Percentiles rank a stretch among this genome's conserved stretches.
These are phyloP conservation scores for Drosophila malerkotliana DNA, from an alignment of 1,140 invertebrate genomes.

Conservation along the genomic window DNA sequence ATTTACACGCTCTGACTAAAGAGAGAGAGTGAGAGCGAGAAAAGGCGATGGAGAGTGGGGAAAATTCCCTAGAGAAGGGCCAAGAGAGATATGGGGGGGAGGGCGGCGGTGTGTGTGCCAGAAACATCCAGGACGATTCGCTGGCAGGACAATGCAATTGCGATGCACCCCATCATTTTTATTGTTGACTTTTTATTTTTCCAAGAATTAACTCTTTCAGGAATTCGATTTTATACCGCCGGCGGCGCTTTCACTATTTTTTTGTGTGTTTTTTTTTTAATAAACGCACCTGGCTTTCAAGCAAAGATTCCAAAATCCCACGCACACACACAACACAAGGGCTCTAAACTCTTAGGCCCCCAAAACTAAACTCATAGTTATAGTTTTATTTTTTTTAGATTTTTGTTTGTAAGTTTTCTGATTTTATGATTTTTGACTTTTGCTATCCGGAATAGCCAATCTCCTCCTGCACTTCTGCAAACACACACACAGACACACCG, in stretches of 20 bases:
- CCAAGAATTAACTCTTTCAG: not conserved
- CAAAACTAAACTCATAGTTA: not conserved
- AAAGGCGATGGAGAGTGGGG: not conserved
- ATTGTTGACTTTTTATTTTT: slow-evolving; percentile 9
- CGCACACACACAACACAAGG: not conserved
- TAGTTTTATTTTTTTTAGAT: no score
- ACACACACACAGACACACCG: slow-evolving; percentile 1
- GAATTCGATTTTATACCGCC: no score
- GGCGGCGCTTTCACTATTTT: not conserved
- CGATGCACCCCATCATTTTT: not conserved
- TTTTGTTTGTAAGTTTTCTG: not conserved
- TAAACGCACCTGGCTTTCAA: not conserved
- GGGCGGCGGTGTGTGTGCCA: not conserved
- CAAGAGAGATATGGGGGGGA: not conserved
- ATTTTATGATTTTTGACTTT: not conserved
- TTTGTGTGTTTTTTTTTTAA: not conserved
- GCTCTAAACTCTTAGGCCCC: not conserved
- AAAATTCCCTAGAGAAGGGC: not conserved
- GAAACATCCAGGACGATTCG: not conserved
- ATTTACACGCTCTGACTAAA: not conserved
- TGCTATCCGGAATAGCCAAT: not conserved
- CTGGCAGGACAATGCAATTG: slow-evolving; percentile 4
- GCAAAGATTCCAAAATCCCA: not conserved
- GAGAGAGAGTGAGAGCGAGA: not conserved
- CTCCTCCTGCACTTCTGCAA: slow-evolving; percentile 2